phyloP scores from a whole-genome alignment of 2,888 invertebrate genomes.

The Himalopsyche japonica region DNA sequence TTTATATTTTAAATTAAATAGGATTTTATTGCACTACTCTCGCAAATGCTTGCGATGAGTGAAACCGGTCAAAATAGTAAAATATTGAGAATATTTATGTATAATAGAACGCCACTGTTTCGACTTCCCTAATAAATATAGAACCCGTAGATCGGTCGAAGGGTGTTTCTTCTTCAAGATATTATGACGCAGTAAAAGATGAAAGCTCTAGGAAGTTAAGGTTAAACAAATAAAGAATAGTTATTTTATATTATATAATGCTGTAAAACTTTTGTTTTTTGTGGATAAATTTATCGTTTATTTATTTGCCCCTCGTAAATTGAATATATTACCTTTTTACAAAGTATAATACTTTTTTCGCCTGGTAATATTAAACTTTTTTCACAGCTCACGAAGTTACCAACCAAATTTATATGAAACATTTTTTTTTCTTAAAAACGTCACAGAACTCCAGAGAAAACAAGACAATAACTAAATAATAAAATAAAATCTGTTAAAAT shows the following conservation, averaged over 20 bases:
- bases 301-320: neutral
- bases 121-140: neutral
- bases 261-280: slow-evolving; percentile 1
- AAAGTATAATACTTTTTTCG: neutral
- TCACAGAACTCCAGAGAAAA: too few species aligned
- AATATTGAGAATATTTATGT: too few species aligned
- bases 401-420: too few species aligned
- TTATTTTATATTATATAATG: neutral
- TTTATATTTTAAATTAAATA: too few species aligned
- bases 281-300: neutral
- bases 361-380: too few species aligned
- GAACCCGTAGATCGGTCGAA: neutral
- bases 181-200: neutral
- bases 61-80: too few species aligned
- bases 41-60: too few species aligned
- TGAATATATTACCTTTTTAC: neutral
- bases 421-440: too few species aligned
- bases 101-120: neutral
- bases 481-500: too few species aligned
- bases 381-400: too few species aligned
- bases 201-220: neutral
- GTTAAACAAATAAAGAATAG: neutral
- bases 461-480: too few species aligned
- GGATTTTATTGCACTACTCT: too few species aligned
- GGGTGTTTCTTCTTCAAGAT: neutral